Conservation (phyloP, 2,113 vertebrate species). For the Amia ocellicauda region DNA sequence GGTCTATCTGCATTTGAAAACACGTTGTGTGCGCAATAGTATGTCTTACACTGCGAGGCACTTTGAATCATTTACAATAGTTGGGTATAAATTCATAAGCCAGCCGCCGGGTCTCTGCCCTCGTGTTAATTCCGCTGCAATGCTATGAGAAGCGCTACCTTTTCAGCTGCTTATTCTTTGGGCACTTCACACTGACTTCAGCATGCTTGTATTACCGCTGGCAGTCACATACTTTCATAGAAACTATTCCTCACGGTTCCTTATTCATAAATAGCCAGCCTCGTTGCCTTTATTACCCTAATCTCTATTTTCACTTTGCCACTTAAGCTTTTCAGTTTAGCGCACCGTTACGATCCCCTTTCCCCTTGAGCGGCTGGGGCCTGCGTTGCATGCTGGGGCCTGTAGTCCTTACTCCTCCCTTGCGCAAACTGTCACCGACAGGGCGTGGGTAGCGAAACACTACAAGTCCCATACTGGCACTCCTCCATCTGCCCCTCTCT, state of each 20-base stretch:
- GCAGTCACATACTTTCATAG: neutral
- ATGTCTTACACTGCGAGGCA: constrained; percentile 2
- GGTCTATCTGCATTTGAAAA: no score
- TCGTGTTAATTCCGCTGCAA: constrained; percentile 55
- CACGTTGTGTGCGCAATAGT: no score
- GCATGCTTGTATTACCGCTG: constrained; percentile 23
- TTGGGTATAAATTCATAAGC: constrained; percentile 17
- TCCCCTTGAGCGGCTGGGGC: constrained; percentile 72
- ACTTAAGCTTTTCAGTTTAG: constrained; percentile 63
- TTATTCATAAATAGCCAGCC: neutral
- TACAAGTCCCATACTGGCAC: constrained; percentile 67
- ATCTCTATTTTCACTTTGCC: constrained; percentile 58
- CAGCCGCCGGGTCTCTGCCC: constrained; percentile 39
- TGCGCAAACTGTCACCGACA: constrained; percentile 44
- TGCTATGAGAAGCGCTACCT: constrained; percentile 36
- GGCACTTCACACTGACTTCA: constrained; percentile 24
- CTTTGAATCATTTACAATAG: constrained; percentile 8
- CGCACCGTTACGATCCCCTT: constrained; percentile 74
- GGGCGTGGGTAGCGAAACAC: constrained; percentile 66
- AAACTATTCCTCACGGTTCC: neutral
- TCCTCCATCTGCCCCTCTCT: constrained; percentile 60
- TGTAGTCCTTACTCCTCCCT: constrained; percentile 68
- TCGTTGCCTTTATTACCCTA: constrained; percentile 12
- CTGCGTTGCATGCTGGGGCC: constrained; percentile 67
- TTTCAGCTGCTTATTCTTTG: constrained; percentile 39